Conservation (phyloP, 2,113 vertebrate genomes). For the Microtus richardsoni region DNA sequence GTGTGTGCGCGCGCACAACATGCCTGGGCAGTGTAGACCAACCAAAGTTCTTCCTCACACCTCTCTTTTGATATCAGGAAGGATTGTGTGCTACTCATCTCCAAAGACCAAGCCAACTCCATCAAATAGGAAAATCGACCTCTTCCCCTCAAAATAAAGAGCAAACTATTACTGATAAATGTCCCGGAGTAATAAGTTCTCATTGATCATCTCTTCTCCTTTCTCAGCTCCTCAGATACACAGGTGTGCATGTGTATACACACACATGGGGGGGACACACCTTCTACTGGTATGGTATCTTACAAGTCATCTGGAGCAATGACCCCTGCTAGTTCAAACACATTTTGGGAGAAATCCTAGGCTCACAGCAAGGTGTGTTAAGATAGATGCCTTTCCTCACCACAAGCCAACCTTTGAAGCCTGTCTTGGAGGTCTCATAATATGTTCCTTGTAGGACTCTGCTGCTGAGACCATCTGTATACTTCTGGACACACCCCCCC, state of each 20-base stretch:
- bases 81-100: neutral
- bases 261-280: too few relatives aligned
- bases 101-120: neutral
- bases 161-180: neutral
- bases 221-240: neutral
- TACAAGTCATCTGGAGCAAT: neutral
- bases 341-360: neutral
- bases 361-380: neutral
- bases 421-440: neutral
- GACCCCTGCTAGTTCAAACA: neutral
- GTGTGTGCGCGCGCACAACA: rapidly evolving
- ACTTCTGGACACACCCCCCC: rapidly evolving
- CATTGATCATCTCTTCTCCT: neutral
- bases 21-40: neutral
- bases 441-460: neutral
- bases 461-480: neutral
- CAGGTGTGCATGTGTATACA: too few relatives aligned
- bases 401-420: neutral
- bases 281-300: neutral
- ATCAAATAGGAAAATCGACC: neutral
- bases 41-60: neutral
- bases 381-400: neutral
- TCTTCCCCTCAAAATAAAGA: neutral
- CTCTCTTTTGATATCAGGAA: neutral
- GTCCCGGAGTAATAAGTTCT: neutral